phyloP scores from a whole-genome alignment of 2,888 invertebrate species.

The Branchinecta sandiegonensis region DNA sequence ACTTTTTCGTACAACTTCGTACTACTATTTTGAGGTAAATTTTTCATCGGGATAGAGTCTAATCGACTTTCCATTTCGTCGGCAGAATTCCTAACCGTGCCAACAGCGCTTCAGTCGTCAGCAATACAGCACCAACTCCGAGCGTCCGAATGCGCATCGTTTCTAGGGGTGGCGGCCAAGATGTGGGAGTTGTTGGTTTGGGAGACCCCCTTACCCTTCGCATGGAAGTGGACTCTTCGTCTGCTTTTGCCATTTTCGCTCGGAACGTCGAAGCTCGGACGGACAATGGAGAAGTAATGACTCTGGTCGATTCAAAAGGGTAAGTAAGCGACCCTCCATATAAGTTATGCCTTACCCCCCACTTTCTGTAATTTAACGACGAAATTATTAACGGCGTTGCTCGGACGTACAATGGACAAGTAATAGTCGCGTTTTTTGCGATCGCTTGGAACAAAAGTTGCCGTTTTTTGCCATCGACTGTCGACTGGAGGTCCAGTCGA shows the following conservation, averaged over 20 bases:
- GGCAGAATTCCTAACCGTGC: conserved; percentile 34
- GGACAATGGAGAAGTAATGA: conserved; percentile 36
- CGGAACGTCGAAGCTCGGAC: conserved; percentile 37
- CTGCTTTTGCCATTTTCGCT: conserved; percentile 37
- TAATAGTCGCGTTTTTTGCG: too few relatives aligned
- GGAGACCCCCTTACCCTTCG: conserved; percentile 37
- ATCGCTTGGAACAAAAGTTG: too few relatives aligned
- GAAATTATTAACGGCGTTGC: too few relatives aligned
- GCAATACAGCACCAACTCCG: conserved; percentile 38
- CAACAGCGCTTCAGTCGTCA: conserved; percentile 35
- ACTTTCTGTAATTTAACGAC: neutral
- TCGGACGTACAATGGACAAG: too few relatives aligned
- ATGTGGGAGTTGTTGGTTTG: conserved; percentile 36
- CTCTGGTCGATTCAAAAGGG: conserved; percentile 37
- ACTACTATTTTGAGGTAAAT: too few relatives aligned
- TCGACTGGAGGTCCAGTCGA: too few relatives aligned
- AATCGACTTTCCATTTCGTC: conserved; percentile 17
- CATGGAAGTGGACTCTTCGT: conserved; percentile 36
- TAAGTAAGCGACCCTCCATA: conserved; percentile 25
- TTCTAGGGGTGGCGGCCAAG: conserved; percentile 33
- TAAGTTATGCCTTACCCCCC: too few relatives aligned
- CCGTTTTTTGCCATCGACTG: too few relatives aligned
- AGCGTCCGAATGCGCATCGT: conserved; percentile 36
- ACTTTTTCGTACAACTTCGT: too few relatives aligned
- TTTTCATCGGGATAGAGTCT: conserved; percentile 5